A percentile compares a stretch with the other conserved stretches of the same genome.
phyloP scores from a whole-genome alignment of 2,797 vertebrate genomes.

The Semaprochilodus insignis region DNA sequence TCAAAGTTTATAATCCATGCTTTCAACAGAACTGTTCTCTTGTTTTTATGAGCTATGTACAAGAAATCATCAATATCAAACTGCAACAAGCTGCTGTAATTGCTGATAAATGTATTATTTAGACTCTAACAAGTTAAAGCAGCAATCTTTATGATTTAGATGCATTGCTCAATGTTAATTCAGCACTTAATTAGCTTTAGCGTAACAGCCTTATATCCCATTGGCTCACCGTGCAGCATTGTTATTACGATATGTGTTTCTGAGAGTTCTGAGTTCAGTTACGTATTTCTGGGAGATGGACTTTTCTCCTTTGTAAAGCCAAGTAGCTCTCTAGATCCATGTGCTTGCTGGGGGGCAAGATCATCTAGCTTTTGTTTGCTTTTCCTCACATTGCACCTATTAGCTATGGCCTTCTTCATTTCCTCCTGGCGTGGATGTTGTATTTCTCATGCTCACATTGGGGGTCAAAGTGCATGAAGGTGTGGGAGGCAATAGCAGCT shows the following conservation, averaged over 20 bases:
- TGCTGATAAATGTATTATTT: no score
- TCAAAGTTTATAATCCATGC: no score
- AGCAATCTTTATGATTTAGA: no score
- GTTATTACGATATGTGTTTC: constrained; percentile 53
- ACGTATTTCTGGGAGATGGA: no score
- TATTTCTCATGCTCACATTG: constrained; percentile 45
- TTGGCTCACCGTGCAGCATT: constrained; percentile 28
- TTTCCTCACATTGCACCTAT: constrained; percentile 47
- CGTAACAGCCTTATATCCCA: no score
- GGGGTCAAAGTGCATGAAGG: constrained; percentile 52
- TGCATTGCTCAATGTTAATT: no score
- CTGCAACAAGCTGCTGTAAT: no score
- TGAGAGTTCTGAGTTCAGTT: not conserved
- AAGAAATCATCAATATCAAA: no score
- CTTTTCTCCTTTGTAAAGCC: constrained; percentile 46
- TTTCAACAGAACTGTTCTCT: no score
- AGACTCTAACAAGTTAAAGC: no score
- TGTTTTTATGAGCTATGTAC: no score
- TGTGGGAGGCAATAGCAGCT: constrained; percentile 36
- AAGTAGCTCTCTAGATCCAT: not conserved
- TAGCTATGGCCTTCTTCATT: constrained; percentile 41
- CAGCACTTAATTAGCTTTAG: no score
- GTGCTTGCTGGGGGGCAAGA: constrained; percentile 7
- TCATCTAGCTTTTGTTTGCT: constrained; percentile 17
- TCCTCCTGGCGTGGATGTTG: constrained; percentile 20